These are phyloP conservation scores for Podarcis siculus DNA, from an alignment of 2,797 vertebrate genomes.

Conservation along the genomic window DNA sequence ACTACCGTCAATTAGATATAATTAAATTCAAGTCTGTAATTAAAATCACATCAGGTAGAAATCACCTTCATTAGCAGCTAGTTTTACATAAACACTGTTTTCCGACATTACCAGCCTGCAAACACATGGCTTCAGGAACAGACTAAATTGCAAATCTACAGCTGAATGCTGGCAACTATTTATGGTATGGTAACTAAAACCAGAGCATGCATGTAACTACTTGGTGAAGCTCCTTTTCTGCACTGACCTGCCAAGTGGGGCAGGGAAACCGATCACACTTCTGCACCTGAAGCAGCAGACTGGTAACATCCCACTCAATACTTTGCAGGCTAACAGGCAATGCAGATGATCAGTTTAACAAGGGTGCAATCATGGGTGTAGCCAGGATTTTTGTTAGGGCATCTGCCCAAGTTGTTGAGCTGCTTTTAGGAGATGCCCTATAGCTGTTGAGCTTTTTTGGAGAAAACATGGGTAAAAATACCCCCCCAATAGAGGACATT, in stretches of 20 bases:
- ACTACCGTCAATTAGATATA: slow-evolving; percentile 22
- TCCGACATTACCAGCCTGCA: slow-evolving; percentile 9
- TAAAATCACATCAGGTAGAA: slow-evolving; percentile 34
- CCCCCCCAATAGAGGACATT: too few relatives aligned
- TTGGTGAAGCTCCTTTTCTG: neutral
- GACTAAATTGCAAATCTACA: neutral
- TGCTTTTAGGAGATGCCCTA: too few relatives aligned
- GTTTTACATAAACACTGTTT: slow-evolving; percentile 31
- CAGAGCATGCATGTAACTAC: neutral
- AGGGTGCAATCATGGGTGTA: too few relatives aligned
- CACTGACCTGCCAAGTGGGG: neutral
- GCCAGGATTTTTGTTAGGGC: too few relatives aligned
- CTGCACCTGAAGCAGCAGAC: neutral
- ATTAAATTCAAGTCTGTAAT: slow-evolving; percentile 40
- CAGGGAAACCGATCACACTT: neutral
- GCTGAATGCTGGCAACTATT: neutral
- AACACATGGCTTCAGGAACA: neutral
- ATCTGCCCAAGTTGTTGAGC: too few relatives aligned
- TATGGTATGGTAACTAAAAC: neutral
- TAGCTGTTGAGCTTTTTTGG: too few relatives aligned
- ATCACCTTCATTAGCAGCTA: slow-evolving; percentile 36
- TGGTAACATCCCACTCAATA: neutral
- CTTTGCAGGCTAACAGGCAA: neutral
- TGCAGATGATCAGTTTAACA: neutral
- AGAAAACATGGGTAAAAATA: too few relatives aligned